Base-by-base conservation (phyloP, 2,797 vertebrate genomes). In the Petrocephalus schoutedeni region DNA sequence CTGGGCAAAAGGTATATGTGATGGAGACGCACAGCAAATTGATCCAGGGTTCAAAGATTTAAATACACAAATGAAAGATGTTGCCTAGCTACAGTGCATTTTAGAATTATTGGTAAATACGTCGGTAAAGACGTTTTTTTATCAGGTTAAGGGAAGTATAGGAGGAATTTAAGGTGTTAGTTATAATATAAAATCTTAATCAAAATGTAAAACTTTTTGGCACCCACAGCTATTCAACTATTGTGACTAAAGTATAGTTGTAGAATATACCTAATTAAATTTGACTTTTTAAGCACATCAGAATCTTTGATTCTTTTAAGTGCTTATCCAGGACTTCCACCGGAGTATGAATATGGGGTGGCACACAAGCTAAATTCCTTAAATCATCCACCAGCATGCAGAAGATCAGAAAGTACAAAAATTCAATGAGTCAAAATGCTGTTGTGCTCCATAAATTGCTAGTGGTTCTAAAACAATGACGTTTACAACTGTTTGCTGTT, bases 1-100 rank as follows among this genome's bases (percentile, higher is more conserved):
- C 77, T 64, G 94, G 94, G 84, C 77, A 3, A 77, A 23, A 93
- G 94, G 94, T 95, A 83, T 86, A 49, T 88, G 28, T 28, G 23
- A 28, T 3, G 8, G 57, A 85, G 53, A 51, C 41, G 21, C 19
- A 83, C 2, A 19, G 54, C 9, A 85, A 85, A 85, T 32, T 4
- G 10, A 57, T 19, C 1, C 3, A 32, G 16, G 21, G 21, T 21
- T 83, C 41, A 53, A 83, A 54, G 16, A 57, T 57, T 16, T 77
- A 77, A 77, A 45, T 45, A 77, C 71, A 45, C 36, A 77, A 77
- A n/a, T 77, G 16, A 41, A 45, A 77, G 32, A n/a, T n/a, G 7
- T 19, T 36, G 36, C 19, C 71, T 45, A 77, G 19, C 32, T 45
- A 45, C 16, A 77, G 71, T 77, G 16, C 2, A 16, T 5, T n/a